A percentile compares a stretch with the other conserved stretches of the same genome.
Conservation (phyloP, 2,797 vertebrate species). For the Ficedula albicollis region DNA sequence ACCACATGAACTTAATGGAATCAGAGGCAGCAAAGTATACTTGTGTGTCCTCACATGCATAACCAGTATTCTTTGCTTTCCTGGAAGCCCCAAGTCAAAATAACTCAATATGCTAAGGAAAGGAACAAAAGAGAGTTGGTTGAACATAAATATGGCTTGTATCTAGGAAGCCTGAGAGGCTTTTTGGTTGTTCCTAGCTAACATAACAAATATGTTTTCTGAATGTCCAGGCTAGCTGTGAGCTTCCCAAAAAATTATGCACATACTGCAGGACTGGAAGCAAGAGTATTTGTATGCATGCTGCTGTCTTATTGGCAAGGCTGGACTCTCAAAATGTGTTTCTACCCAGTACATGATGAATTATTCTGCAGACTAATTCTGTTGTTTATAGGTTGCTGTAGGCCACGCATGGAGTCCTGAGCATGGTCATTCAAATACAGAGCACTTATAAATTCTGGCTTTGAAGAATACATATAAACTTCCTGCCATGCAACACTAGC, state of each 20-base stretch:
- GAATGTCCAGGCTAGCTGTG: neutral
- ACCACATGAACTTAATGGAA: neutral
- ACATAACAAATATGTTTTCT: neutral
- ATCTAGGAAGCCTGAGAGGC: neutral
- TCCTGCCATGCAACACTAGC: slow-evolving; percentile 60
- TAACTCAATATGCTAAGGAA: neutral
- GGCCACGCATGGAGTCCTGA: slow-evolving; percentile 61
- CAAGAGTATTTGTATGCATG: neutral
- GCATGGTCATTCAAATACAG: slow-evolving; percentile 64
- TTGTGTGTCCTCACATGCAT: neutral
- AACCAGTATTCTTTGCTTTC: neutral
- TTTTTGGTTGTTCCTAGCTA: neutral
- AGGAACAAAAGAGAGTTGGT: neutral
- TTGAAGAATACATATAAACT: slow-evolving; percentile 66
- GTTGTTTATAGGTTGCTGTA: slow-evolving; percentile 60
- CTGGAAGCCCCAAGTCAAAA: neutral
- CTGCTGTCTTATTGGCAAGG: neutral
- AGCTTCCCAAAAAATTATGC: neutral
- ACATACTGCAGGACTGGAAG: neutral
- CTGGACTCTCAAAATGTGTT: slow-evolving; percentile 38
- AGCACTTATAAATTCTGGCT: slow-evolving; percentile 65
- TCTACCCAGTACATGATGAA: slow-evolving; percentile 24
- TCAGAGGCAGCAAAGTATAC: neutral
- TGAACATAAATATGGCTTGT: neutral
- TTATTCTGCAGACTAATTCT: slow-evolving; percentile 55